Percentiles rank a stretch among this genome's conserved stretches.
Conservation (phyloP, 1,140 invertebrate species). For the Bombyx mandarina region DNA sequence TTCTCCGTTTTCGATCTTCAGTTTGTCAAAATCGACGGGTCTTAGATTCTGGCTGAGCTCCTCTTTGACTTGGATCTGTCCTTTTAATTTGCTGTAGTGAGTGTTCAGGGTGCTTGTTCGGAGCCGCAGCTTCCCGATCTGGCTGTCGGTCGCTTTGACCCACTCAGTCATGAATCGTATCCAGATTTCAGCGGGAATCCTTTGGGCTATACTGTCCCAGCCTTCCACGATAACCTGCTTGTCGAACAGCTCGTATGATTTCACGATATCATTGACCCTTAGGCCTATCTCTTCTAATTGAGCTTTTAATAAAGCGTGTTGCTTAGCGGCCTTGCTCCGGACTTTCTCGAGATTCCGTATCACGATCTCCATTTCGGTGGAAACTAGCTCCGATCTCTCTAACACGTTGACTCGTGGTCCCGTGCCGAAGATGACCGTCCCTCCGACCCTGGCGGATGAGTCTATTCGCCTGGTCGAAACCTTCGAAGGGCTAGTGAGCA, state of each 20-base stretch:
- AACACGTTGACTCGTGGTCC: conserved; percentile 53
- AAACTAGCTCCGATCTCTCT: conserved; percentile 59
- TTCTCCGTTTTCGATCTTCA: conserved; percentile 70
- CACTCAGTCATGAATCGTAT: conserved; percentile 70
- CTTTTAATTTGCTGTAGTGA: conserved; percentile 60
- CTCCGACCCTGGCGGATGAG: conserved; percentile 47
- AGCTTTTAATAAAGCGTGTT: conserved; percentile 49
- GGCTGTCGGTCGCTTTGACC: conserved; percentile 55
- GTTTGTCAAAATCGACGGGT: conserved; percentile 71
- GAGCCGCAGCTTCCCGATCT: conserved; percentile 67
- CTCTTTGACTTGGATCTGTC: conserved; percentile 58
- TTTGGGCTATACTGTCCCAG: conserved; percentile 63
- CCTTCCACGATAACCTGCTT: conserved; percentile 53
- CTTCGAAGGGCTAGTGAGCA: conserved; percentile 43
- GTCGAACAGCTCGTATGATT: conserved; percentile 49
- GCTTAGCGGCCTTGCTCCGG: conserved; percentile 35
- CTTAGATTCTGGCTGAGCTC: conserved; percentile 65
- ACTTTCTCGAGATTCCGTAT: conserved; percentile 36
- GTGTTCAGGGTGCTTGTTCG: conserved; percentile 67
- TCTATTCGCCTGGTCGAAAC: conserved; percentile 41
- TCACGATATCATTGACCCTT: conserved; percentile 52
- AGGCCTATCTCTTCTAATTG: conserved; percentile 67
- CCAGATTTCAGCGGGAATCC: conserved; percentile 70
- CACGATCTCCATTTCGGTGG: conserved; percentile 61
- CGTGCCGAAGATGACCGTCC: conserved; percentile 35